phyloP scores from a whole-genome alignment of 2,113 vertebrate genomes.

The Tauraco erythrolophus region DNA sequence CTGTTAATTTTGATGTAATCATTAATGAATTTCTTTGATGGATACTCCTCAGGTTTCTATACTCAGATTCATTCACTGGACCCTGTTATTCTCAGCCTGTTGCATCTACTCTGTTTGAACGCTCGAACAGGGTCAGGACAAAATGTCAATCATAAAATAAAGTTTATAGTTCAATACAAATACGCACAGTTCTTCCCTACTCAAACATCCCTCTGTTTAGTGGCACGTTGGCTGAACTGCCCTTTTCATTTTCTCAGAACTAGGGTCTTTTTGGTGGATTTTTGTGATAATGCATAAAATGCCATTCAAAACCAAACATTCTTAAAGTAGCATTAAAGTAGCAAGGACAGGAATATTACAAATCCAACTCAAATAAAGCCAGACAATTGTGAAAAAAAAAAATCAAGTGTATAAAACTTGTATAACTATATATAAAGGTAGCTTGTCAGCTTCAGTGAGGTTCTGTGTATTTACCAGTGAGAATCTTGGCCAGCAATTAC shows the following conservation, averaged over 20 bases:
- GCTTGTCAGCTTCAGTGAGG: not conserved
- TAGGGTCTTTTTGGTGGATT: not conserved
- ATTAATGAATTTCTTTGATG: not conserved
- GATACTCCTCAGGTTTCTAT: not conserved
- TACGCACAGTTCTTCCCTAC: not conserved
- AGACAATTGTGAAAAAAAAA: not conserved
- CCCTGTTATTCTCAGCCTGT: not conserved
- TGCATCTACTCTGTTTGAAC: not conserved
- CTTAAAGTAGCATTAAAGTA: not conserved
- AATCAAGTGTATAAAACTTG: not conserved
- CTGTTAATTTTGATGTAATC: not conserved
- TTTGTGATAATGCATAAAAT: not conserved
- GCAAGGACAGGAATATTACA: not conserved
- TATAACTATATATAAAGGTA: not conserved
- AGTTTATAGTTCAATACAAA: constrained; percentile 8
- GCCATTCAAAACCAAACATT: not conserved
- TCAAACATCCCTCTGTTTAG: not conserved
- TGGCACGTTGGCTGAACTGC: not conserved
- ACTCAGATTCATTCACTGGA: not conserved
- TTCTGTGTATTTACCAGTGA: not conserved
- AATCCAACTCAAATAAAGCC: not conserved
- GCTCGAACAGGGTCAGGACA: not conserved
- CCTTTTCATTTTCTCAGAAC: not conserved
- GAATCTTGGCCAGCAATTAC: not conserved
- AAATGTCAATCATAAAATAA: not conserved